Conservation (phyloP, 1,140 invertebrate species). For the Conopomorpha cramerella region DNA sequence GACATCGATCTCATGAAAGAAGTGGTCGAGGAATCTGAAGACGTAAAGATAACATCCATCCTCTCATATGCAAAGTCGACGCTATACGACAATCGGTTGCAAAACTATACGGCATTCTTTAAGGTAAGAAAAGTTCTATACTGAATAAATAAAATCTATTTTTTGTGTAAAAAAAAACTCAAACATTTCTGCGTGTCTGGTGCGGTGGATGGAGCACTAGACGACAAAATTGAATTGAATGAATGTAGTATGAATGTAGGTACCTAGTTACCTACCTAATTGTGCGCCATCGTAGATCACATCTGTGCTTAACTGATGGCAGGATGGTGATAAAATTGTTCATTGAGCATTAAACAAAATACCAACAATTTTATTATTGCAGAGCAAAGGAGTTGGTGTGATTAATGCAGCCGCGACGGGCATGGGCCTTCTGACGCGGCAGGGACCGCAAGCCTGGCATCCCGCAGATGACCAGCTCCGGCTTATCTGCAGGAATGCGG, state of each 20-base stretch:
- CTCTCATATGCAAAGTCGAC: conserved; percentile 81
- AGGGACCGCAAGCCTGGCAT: conserved; percentile 82
- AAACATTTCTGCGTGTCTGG: too few species aligned
- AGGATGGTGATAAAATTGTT: not conserved
- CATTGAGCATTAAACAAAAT: too few species aligned
- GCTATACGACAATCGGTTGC: conserved; percentile 77
- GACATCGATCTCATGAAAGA: conserved; percentile 76
- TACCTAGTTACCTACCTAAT: too few species aligned
- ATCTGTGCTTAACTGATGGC: conserved; percentile 4
- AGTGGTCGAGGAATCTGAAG: conserved; percentile 68
- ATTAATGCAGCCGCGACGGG: conserved; percentile 81
- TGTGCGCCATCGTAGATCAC: too few species aligned
- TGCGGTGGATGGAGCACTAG: too few species aligned
- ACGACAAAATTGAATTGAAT: too few species aligned
- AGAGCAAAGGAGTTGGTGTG: conserved; percentile 76
- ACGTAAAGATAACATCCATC: conserved; percentile 73
- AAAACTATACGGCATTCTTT: conserved; percentile 76
- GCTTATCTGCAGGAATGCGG: conserved; percentile 64
- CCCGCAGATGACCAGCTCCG: conserved; percentile 74
- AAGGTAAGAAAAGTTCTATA: too few species aligned
- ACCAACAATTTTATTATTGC: too few species aligned
- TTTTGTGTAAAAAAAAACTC: too few species aligned
- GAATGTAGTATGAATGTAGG: too few species aligned
- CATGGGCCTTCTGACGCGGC: conserved; percentile 81
- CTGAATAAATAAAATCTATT: too few species aligned